Conservation (phyloP, 2,797 vertebrate species). For the Peromyscus attwateri region DNA sequence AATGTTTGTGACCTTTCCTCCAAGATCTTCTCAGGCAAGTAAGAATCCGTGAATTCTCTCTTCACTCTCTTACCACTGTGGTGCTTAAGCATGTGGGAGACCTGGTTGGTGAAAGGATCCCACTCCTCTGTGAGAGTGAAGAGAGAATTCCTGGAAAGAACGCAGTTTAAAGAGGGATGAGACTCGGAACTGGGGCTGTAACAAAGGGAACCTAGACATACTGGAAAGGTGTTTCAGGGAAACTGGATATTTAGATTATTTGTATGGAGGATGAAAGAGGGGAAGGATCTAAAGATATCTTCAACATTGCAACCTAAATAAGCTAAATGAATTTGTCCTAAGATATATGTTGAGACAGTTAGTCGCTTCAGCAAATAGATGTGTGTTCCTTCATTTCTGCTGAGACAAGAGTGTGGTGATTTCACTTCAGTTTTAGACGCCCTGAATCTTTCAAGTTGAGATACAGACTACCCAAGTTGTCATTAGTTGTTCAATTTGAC, state of each 20-base stretch:
- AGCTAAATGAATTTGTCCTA: background rate
- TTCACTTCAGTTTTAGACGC: background rate
- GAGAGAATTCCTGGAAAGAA: background rate
- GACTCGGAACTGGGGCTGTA: background rate
- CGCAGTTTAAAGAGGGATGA: background rate
- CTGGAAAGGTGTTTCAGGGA: conserved; percentile 37
- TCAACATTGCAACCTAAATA: background rate
- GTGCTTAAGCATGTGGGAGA: background rate
- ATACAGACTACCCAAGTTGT: background rate
- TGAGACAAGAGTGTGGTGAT: background rate
- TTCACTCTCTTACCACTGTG: background rate
- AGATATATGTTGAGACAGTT: background rate
- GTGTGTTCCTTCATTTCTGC: background rate
- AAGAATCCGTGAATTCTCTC: background rate
- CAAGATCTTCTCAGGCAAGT: background rate
- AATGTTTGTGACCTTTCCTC: background rate
- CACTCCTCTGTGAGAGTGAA: background rate
- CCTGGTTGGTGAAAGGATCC: background rate
- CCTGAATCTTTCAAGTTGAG: background rate
- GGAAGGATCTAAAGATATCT: background rate
- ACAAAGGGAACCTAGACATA: background rate
- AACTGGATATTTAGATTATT: background rate
- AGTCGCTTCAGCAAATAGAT: background rate
- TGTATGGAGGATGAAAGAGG: background rate
- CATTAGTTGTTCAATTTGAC: background rate